Evolutionary conservation across 1,140 invertebrate species (phyloP).

Genomic region (Globodera ellingtonae): DNA sequence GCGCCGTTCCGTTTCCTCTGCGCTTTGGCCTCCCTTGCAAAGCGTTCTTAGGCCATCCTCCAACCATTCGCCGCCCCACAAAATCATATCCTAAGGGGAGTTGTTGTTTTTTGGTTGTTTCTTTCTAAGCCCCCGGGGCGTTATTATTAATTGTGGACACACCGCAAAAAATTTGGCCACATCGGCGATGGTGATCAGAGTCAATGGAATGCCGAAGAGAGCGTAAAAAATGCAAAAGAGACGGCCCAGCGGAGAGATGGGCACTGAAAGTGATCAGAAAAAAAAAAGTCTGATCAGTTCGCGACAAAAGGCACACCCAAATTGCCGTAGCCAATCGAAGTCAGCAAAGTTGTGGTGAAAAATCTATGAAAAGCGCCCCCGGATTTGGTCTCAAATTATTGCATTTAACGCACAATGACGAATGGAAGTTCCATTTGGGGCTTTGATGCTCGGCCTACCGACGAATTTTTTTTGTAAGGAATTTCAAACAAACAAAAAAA

Average conservation of each 20-base stretch:
- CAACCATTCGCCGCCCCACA: constrained; percentile 20
- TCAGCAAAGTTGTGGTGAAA: constrained; percentile 51
- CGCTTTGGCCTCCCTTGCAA: constrained; percentile 4
- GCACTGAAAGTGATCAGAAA: constrained; percentile 41
- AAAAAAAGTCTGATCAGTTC: constrained; percentile 11
- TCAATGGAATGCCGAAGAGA: constrained; percentile 52
- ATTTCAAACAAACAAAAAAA: background rate
- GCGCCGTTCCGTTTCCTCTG: background rate
- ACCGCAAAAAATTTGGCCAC: constrained; percentile 55
- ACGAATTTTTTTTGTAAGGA: too few species aligned
- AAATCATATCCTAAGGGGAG: constrained; percentile 13
- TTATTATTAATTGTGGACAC: background rate
- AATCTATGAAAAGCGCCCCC: constrained; percentile 7
- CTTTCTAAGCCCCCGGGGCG: background rate
- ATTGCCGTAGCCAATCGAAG: constrained; percentile 50
- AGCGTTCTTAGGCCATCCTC: constrained; percentile 5
- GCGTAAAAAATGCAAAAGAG: constrained; percentile 55
- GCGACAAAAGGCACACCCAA: constrained; percentile 13
- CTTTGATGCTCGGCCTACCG: background rate
- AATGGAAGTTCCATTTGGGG: constrained; percentile 56
- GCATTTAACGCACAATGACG: constrained; percentile 32
- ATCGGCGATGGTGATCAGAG: constrained; percentile 55
- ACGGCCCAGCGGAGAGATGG: constrained; percentile 52
- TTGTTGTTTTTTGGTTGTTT: background rate
- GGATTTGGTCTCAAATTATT: background rate